Evolutionary conservation across 2,113 vertebrate species (phyloP).

Genomic region (Phalacrocorax aristotelis): DNA sequence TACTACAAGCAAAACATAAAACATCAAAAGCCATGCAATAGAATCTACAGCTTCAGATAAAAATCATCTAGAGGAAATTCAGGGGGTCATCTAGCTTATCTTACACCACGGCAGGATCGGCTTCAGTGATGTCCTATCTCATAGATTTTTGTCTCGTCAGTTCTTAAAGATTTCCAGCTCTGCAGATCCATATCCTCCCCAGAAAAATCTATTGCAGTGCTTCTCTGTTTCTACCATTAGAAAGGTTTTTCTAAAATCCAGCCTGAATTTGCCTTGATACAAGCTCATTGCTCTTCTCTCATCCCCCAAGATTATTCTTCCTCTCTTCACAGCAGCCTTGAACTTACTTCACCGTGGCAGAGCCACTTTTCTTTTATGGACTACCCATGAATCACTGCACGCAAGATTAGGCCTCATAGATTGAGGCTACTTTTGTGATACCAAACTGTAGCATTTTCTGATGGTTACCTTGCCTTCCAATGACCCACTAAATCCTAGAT

Average conservation of each 20-base stretch:
- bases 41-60: neutral
- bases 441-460: neutral
- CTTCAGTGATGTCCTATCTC: neutral
- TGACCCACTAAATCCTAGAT: slow-evolving; percentile 12
- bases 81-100: neutral
- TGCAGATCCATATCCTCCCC: neutral
- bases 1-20: neutral
- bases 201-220: slow-evolving; percentile 1
- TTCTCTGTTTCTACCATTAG: neutral
- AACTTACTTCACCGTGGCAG: neutral
- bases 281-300: neutral
- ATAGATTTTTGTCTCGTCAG: neutral
- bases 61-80: neutral
- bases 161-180: slow-evolving; percentile 28
- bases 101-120: neutral
- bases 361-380: neutral
- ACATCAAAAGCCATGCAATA: neutral
- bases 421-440: neutral
- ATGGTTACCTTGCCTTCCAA: neutral
- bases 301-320: neutral
- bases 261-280: neutral
- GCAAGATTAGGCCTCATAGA: neutral
- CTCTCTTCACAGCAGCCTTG: neutral
- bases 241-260: slow-evolving; percentile 18
- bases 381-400: neutral